A percentile compares a stretch with the other conserved stretches of the same genome.
These are phyloP conservation scores for Crematogaster levior DNA, from an alignment of 2,888 invertebrate species.

Conservation along the genomic window DNA sequence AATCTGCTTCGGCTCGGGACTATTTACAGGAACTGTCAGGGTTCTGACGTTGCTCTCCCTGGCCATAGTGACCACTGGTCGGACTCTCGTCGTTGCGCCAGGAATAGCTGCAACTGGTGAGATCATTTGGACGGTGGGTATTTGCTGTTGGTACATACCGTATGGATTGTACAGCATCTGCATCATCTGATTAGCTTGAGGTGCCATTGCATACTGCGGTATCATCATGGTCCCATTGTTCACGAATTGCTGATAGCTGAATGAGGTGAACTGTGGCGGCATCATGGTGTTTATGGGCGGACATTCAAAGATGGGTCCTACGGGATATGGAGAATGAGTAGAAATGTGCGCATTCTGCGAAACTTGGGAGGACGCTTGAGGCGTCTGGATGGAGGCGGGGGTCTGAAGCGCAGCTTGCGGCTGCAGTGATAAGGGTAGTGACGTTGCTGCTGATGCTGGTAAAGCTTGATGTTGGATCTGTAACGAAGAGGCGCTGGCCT, in stretches of 20 bases:
- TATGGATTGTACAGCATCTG: slow-evolving; percentile 86
- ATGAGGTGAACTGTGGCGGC: slow-evolving; percentile 85
- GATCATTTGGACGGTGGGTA: slow-evolving; percentile 86
- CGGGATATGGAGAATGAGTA: slow-evolving; percentile 81
- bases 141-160: slow-evolving; percentile 87
- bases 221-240: slow-evolving; percentile 87
- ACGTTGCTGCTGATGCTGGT: slow-evolving; percentile 76
- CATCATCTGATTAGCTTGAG: slow-evolving; percentile 87
- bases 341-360: slow-evolving; percentile 72
- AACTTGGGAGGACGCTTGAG: slow-evolving; percentile 62
- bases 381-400: slow-evolving; percentile 62
- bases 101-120: slow-evolving; percentile 85
- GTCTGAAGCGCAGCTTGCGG: slow-evolving; percentile 63
- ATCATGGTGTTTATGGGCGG: slow-evolving; percentile 83
- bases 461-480: slow-evolving; percentile 58
- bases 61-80: slow-evolving; percentile 77
- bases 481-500: slow-evolving; percentile 83
- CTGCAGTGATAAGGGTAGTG: slow-evolving; percentile 30
- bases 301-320: slow-evolving; percentile 84
- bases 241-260: slow-evolving; percentile 88
- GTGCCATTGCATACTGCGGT: slow-evolving; percentile 87
- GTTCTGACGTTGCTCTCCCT: slow-evolving; percentile 69
- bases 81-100: slow-evolving; percentile 75
- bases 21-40: slow-evolving; percentile 72
- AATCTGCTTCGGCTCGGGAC: slow-evolving; percentile 74